These are phyloP conservation scores for Triplophysa tibetana DNA, from an alignment of 2,113 vertebrate genomes.

Conservation along the genomic window DNA sequence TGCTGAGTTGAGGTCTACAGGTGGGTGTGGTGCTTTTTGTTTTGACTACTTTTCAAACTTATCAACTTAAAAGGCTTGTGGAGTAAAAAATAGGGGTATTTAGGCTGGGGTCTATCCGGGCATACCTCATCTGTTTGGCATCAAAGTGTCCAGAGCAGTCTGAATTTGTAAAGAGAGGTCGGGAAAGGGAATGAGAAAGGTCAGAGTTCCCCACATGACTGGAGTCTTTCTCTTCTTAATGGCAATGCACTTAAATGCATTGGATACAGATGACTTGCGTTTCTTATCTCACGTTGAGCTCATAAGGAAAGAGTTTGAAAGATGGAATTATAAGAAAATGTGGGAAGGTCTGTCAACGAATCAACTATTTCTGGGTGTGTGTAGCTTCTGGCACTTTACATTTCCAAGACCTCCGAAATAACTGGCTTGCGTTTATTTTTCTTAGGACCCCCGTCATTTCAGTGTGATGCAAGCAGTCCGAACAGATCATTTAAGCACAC, in stretches of 20 bases:
- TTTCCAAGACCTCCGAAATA: too few species aligned
- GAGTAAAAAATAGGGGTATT: slow-evolving; percentile 6
- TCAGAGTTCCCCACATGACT: slow-evolving; percentile 1
- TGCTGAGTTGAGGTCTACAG: slow-evolving; percentile 13
- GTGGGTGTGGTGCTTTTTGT: slow-evolving; percentile 28
- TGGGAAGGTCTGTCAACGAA: too few species aligned
- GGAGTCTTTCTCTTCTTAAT: neutral
- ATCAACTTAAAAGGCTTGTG: slow-evolving; percentile 38
- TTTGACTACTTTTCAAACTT: slow-evolving; percentile 45
- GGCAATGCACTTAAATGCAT: neutral
- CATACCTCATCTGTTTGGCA: slow-evolving; percentile 21
- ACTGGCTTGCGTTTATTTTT: too few species aligned
- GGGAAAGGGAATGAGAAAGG: neutral
- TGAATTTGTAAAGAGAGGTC: slow-evolving; percentile 9
- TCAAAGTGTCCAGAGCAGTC: slow-evolving; percentile 1
- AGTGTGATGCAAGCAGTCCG: too few species aligned
- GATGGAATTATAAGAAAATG: neutral
- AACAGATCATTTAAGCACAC: too few species aligned
- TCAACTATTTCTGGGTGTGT: too few species aligned
- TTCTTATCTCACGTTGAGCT: too few species aligned
- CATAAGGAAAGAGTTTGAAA: too few species aligned
- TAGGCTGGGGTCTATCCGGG: neutral
- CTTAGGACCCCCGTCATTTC: too few species aligned
- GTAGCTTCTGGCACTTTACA: too few species aligned
- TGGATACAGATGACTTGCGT: too few species aligned